phyloP scores from a whole-genome alignment of 2,797 vertebrate genomes.

The Mus spretus region DNA sequence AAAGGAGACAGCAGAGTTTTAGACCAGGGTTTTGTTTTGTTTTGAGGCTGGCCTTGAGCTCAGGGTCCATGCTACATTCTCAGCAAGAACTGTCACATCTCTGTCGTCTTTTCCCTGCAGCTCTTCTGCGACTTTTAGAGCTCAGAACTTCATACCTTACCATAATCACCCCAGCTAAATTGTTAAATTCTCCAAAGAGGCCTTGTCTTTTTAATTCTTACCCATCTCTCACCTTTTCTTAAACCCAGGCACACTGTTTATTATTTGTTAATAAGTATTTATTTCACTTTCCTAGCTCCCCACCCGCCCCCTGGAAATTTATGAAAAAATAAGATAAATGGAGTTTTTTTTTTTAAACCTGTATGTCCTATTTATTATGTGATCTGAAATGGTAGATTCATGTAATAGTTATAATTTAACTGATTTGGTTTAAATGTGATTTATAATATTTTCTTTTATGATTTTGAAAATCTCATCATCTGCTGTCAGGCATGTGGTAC shows the following conservation, averaged over 20 bases:
- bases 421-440: conserved; percentile 47
- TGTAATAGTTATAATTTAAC: conserved; percentile 60
- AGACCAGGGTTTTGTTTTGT: neutral
- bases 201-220: conserved; percentile 5
- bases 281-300: neutral
- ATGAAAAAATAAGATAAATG: conserved; percentile 59
- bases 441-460: conserved; percentile 55
- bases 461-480: conserved; percentile 42
- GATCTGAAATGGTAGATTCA: conserved; percentile 60
- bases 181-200: conserved; percentile 41
- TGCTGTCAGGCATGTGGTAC: neutral
- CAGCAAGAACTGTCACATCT: neutral
- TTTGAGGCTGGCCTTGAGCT: neutral
- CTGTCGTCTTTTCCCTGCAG: neutral
- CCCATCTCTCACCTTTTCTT: neutral
- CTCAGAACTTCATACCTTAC: no score
- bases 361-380: conserved; percentile 15
- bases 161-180: neutral
- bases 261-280: conserved; percentile 44
- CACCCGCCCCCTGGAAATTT: neutral
- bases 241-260: neutral
- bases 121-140: neutral
- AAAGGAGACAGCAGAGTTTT: neutral
- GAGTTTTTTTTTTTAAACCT: neutral
- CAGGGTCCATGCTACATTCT: neutral